A percentile compares a stretch with the other conserved stretches of the same genome.
phyloP scores from a whole-genome alignment of 2,888 invertebrate genomes.

The Physocephala rufipes region DNA sequence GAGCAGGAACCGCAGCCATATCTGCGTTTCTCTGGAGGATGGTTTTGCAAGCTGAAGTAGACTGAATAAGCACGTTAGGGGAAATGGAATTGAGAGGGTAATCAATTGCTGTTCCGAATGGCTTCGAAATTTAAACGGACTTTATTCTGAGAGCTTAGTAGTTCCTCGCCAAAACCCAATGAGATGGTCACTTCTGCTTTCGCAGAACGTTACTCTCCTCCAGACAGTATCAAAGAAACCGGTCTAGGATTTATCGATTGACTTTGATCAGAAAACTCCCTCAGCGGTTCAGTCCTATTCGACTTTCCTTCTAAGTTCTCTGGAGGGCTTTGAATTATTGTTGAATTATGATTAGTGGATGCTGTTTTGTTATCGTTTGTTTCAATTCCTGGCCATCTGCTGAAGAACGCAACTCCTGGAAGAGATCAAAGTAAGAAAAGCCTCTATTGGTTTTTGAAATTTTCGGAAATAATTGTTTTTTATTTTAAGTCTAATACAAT shows the following conservation, averaged over 20 bases:
- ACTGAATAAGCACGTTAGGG: background rate
- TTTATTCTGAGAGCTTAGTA: conserved; percentile 1
- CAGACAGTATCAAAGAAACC: conserved; percentile 35
- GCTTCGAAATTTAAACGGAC: conserved; percentile 49
- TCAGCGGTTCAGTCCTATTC: background rate
- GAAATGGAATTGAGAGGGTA: background rate
- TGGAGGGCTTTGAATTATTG: conserved; percentile 36
- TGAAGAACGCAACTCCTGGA: conserved; percentile 64
- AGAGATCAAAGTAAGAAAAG: conserved; percentile 58
- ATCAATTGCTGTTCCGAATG: conserved; percentile 36
- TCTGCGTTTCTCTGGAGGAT: conserved; percentile 42
- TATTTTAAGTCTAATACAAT: too few relatives aligned
- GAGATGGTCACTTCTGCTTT: background rate
- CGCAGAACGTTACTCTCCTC: background rate
- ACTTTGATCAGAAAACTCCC: conserved; percentile 17
- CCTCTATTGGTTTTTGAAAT: conserved; percentile 54
- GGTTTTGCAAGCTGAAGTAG: background rate
- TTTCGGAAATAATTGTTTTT: conserved; percentile 28
- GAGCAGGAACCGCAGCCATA: conserved; percentile 48
- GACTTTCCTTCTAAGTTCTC: conserved; percentile 38
- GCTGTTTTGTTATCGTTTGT: conserved; percentile 44
- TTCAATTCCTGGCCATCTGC: conserved; percentile 55
- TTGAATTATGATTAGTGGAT: conserved; percentile 29
- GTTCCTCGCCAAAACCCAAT: background rate
- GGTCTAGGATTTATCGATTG: conserved; percentile 40